Conservation (phyloP, 1,140 invertebrate species). For the Penaeus vannamei region DNA sequence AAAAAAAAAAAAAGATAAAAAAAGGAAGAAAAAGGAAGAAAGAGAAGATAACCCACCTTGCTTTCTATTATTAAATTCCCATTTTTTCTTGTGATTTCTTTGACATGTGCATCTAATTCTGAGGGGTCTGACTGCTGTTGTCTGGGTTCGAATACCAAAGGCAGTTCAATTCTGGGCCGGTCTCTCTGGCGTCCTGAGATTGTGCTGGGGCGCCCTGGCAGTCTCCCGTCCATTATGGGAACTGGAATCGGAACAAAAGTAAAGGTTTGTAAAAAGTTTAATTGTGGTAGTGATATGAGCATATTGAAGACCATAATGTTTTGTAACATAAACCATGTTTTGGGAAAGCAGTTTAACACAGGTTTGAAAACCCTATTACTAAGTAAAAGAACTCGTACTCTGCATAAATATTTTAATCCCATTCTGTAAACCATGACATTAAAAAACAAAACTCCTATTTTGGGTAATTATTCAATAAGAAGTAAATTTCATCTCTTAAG, state of each 20-base stretch:
- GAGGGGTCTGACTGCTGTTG: slow-evolving; percentile 58
- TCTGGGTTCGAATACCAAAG: slow-evolving; percentile 56
- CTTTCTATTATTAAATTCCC: slow-evolving; percentile 59
- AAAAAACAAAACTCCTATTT: no score
- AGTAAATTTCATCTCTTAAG: no score
- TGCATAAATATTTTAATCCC: no score
- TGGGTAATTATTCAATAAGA: no score
- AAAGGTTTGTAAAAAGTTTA: no score
- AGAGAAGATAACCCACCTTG: slow-evolving; percentile 40
- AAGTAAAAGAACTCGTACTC: no score
- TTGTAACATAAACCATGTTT: no score
- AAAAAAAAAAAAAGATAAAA: slow-evolving; percentile 23
- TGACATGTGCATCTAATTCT: slow-evolving; percentile 64
- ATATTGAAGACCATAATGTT: no score
- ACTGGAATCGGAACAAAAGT: slow-evolving; percentile 32
- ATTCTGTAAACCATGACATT: no score
- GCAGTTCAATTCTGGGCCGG: slow-evolving; percentile 61
- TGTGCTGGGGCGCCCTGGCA: slow-evolving; percentile 57
- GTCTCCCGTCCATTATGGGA: slow-evolving; percentile 42
- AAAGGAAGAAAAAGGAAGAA: neutral
- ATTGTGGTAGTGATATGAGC: no score
- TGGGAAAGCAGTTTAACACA: no score
- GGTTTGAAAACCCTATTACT: no score
- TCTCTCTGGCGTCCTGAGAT: slow-evolving; percentile 63
- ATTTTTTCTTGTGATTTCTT: slow-evolving; percentile 64